Base-by-base conservation (phyloP, 2,797 vertebrate species). In the Pogoniulus pusillus region DNA sequence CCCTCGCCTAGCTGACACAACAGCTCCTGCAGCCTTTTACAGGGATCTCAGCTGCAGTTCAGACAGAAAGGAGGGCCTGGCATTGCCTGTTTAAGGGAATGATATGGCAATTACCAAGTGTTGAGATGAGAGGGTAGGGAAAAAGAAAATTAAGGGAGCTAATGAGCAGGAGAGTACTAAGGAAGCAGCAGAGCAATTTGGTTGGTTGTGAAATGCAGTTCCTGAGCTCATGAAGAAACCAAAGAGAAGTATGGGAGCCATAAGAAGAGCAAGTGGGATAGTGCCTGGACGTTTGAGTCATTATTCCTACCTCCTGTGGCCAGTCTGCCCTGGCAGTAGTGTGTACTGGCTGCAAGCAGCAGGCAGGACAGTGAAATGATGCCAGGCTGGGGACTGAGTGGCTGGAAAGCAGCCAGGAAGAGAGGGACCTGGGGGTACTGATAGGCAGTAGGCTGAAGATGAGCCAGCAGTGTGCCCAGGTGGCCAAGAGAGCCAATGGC, bases 71-170 rank as follows among this genome's bases (percentile, higher is more conserved):
- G 20, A 89, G 72, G 24, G 78, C 47, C 26, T 64, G 63, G 43
- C 66, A 60, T 87, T 90, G 58, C 62, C 72, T 74, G 35, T 90
- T 94, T 87, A 80, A 95, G 84, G 89, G 74, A 68, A 89, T 82
- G 79, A 83, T 70, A 72, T n/a, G 32, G 68, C 77, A 92, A 93
- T 74, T 92, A 64, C 22, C 18, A 65, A 43, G 32, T 3, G 2
- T 29, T 70, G 37, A 76, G 51, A 90, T 78, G 72, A 90, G 34
- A 73, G 65, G 27, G 49, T 5, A 77, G 81, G 91, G 78, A 72
- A 83, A 81, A 86, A 84, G 37, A 79, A 89, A 95, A 86, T 68
- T 3, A 88, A 39, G 43, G 60, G 29, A 92, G 88, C 26, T 68
- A 64, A 92, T 58, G 74, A 71, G 64, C 65, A 62, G 35, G 64